phyloP scores from a whole-genome alignment of 2,888 invertebrate genomes.

The Idaea aversata region DNA sequence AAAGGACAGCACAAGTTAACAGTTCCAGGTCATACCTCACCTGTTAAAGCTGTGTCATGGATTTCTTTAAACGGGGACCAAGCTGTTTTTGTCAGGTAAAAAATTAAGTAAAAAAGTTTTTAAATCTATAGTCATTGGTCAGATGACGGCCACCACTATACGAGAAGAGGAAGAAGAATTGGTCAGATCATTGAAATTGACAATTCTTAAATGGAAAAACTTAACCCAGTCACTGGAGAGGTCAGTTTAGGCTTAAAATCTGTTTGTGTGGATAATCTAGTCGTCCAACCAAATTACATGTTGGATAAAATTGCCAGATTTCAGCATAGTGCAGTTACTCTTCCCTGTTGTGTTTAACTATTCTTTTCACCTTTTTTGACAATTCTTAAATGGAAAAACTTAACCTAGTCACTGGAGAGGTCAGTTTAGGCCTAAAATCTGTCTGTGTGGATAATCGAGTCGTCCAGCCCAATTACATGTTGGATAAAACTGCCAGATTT shows the following conservation, averaged over 20 bases:
- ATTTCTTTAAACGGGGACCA: constrained; percentile 83
- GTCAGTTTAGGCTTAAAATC: too few relatives aligned
- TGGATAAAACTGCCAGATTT: not conserved
- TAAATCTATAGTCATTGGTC: not conserved
- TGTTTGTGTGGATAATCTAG: too few relatives aligned
- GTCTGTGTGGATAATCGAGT: too few relatives aligned
- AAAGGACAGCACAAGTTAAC: constrained; percentile 91
- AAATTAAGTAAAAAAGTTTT: not conserved
- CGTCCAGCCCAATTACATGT: not conserved
- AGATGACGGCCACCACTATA: too few relatives aligned
- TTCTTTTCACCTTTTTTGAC: constrained; percentile 24
- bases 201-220: too few relatives aligned
- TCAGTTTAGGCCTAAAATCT: too few relatives aligned
- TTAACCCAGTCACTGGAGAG: too few relatives aligned
- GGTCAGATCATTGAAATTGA: too few relatives aligned
- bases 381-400: too few relatives aligned
- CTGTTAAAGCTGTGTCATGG: constrained; percentile 95
- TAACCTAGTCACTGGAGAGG: too few relatives aligned
- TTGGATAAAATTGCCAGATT: not conserved
- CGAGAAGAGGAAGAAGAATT: too few relatives aligned
- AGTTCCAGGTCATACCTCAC: constrained; percentile 91
- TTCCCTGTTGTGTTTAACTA: not conserved
- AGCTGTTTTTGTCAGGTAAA: constrained; percentile 85
- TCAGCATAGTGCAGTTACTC: too few relatives aligned
- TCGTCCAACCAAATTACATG: not conserved